Base-by-base conservation (phyloP, 2,113 vertebrate species). In the Salvelinus alpinus region DNA sequence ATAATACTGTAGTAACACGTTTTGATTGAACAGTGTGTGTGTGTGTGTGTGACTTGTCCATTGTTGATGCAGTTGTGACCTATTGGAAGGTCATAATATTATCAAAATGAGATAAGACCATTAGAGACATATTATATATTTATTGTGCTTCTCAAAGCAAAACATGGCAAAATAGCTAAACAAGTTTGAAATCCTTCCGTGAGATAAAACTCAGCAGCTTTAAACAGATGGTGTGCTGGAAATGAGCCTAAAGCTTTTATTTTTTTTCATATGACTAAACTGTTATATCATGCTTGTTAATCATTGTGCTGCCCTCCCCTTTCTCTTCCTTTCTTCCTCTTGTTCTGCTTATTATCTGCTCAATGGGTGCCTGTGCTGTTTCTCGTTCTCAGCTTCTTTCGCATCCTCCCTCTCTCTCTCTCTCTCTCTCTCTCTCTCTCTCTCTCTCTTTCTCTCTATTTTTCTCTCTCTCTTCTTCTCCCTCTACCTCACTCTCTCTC, bases 231-330 rank as follows among this genome's bases (percentile, higher is more conserved):
- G 84, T 73, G 80, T 80, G 64, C 71, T 70, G 12, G 80, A 77
- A 85, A 78, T 57, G 76, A 80, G 81, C 78, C 72, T 77, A 85
- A 73, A 81, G 75, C 82, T 72, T 79, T 86, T 82, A 0, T 29
- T 72, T 79, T 79, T 82, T 20, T 29, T 79, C 66, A 86, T 79
- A 87, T 85, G 77, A 76, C 73, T 80, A 84, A 82, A 79, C 88
- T 88, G 72, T 80, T 77, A 57, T 65, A 76, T 76, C 77, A 80
- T 83, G 75, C 25, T 71, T 78, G 75, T 69, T 85, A 89, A 85
- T 87, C 85, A 87, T 54, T 54, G 51, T 54, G 51, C 5, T 54
- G 51, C 29, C 54, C 34, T 77, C 34, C 48, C 38, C 51, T 64
- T 25, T 71, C 51, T 77, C 66, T 67, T 72, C 65, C 70, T 20